A percentile compares a stretch with the other conserved stretches of the same genome.
These are phyloP conservation scores for Malaclemys terrapin DNA, from an alignment of 2,113 vertebrate species.

Conservation along the genomic window DNA sequence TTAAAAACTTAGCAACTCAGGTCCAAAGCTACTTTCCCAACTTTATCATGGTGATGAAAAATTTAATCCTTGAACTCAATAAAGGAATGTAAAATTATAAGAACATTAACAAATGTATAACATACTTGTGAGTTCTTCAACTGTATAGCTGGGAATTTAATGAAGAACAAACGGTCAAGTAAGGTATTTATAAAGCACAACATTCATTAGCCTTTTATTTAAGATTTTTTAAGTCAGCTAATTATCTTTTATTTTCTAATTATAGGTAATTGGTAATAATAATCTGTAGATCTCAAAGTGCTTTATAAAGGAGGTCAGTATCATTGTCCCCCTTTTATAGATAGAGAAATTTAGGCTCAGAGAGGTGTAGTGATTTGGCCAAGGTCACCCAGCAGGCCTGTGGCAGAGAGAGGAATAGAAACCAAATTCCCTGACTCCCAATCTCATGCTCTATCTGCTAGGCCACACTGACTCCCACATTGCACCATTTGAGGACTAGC, in stretches of 20 bases:
- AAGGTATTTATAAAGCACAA: neutral
- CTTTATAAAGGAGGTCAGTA: neutral
- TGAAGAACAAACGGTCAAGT: neutral
- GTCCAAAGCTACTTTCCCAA: neutral
- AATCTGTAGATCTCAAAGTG: neutral
- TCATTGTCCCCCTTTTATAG: neutral
- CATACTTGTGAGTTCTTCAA: neutral
- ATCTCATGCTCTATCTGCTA: neutral
- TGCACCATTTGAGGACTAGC: neutral
- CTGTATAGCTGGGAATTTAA: neutral
- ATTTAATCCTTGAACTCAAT: neutral
- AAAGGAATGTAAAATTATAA: neutral
- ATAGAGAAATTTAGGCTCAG: neutral
- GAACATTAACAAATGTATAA: neutral
- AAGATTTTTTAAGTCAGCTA: neutral
- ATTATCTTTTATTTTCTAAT: neutral
- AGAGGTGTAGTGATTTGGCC: neutral
- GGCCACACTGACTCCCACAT: neutral
- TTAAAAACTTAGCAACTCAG: neutral
- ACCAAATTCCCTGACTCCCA: neutral
- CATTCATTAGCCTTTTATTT: neutral
- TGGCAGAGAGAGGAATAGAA: neutral
- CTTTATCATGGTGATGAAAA: neutral
- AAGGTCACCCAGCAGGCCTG: neutral
- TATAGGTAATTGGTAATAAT: neutral